Conservation (phyloP, 2,113 vertebrate genomes). For the Nibea albiflora region DNA sequence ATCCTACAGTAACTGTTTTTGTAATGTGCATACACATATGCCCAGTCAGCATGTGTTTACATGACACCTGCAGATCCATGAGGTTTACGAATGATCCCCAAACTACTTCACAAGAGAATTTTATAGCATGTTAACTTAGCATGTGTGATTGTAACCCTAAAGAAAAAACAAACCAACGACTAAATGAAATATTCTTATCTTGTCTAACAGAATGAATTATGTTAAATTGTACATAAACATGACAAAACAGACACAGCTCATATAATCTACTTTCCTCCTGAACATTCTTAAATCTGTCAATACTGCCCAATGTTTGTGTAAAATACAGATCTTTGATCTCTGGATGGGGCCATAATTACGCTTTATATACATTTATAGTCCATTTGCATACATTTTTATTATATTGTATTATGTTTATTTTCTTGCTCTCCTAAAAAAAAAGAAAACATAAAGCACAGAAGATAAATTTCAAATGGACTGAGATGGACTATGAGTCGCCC, state of each 20-base stretch:
- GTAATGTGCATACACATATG: neutral
- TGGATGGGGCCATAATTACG: neutral
- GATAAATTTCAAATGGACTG: neutral
- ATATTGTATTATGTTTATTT: neutral
- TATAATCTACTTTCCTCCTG: neutral
- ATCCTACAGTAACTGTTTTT: no score
- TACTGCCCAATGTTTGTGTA: no score
- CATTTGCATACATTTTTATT: neutral
- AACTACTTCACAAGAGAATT: neutral
- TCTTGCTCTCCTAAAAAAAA: neutral
- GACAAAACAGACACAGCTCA: neutral
- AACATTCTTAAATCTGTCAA: neutral
- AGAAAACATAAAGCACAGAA: neutral
- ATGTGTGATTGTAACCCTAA: neutral
- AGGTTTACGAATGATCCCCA: neutral
- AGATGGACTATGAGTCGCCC: constrained; percentile 8
- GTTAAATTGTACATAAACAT: neutral
- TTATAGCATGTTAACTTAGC: no score
- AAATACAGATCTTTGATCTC: no score
- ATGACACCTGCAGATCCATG: neutral
- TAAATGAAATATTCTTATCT: neutral
- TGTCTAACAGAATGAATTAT: neutral
- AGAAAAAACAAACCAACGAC: no score
- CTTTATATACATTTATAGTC: no score
- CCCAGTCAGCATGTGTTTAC: neutral